Conservation (phyloP, 1,140 invertebrate genomes). For the Episyrphus balteatus region DNA sequence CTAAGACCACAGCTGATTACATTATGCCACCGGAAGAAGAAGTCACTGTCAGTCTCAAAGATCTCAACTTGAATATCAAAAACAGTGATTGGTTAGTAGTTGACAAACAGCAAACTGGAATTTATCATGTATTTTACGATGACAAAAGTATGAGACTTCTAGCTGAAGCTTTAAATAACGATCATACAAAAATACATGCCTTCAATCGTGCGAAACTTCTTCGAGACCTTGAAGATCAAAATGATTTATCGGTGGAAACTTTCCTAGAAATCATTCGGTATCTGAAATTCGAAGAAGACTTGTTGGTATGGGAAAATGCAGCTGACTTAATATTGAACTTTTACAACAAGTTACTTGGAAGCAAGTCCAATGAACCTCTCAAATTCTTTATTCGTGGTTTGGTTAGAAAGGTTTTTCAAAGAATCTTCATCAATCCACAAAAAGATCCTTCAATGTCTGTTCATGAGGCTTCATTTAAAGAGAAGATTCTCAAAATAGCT, state of each 20-base stretch:
- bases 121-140: conserved; percentile 55
- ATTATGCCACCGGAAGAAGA: conserved; percentile 23
- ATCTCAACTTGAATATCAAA: conserved; percentile 13
- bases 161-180: conserved; percentile 37
- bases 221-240: conserved; percentile 40
- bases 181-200: conserved; percentile 40
- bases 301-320: conserved; percentile 45
- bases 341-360: conserved; percentile 14
- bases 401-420: conserved; percentile 20
- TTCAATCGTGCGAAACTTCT: conserved; percentile 51
- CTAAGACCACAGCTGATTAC: conserved; percentile 34
- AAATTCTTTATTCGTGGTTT: conserved; percentile 19
- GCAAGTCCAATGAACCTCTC: conserved; percentile 36
- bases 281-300: conserved; percentile 42
- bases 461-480: not conserved
- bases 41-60: conserved; percentile 15
- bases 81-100: conserved; percentile 45
- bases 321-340: conserved; percentile 14
- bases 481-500: conserved; percentile 15
- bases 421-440: conserved; percentile 2
- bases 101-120: conserved; percentile 50
- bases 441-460: not conserved
- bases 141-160: conserved; percentile 40
- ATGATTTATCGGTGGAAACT: conserved; percentile 21
- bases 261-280: conserved; percentile 36